phyloP scores from a whole-genome alignment of 2,113 vertebrate genomes.

The Hystrix cristata region DNA sequence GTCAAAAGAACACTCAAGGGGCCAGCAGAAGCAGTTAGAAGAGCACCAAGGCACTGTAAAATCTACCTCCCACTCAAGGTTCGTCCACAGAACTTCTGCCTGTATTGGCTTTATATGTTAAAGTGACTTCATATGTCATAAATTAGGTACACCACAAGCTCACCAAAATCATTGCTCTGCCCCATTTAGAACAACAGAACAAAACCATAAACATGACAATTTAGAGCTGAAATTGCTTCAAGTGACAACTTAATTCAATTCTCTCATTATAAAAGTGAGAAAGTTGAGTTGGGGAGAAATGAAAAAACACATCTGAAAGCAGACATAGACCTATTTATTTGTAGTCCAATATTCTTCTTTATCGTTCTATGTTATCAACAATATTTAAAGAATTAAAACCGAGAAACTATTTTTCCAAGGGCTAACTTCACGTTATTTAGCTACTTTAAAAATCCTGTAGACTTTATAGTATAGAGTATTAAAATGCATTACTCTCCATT shows the following conservation, averaged over 20 bases:
- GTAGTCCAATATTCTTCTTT: neutral
- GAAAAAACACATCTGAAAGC: neutral
- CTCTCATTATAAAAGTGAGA: neutral
- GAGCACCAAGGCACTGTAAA: neutral
- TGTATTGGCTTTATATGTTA: neutral
- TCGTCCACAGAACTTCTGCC: neutral
- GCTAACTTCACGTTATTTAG: neutral
- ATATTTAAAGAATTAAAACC: conserved; percentile 9
- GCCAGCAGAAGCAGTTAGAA: neutral
- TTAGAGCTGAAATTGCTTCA: neutral
- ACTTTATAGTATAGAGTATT: neutral
- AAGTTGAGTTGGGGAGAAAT: neutral
- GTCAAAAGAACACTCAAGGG: neutral
- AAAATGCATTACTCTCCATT: neutral
- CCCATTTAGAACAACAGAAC: conserved; percentile 9
- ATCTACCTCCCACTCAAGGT: neutral
- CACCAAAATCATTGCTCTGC: neutral
- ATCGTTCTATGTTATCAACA: neutral
- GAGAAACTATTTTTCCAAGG: neutral
- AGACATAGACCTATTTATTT: neutral
- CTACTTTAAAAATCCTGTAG: neutral
- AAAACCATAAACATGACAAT: neutral
- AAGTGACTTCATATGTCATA: neutral
- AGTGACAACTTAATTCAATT: neutral
- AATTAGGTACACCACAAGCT: neutral